Conservation (phyloP, 2,888 invertebrate genomes). For the Chironomus tentans region DNA sequence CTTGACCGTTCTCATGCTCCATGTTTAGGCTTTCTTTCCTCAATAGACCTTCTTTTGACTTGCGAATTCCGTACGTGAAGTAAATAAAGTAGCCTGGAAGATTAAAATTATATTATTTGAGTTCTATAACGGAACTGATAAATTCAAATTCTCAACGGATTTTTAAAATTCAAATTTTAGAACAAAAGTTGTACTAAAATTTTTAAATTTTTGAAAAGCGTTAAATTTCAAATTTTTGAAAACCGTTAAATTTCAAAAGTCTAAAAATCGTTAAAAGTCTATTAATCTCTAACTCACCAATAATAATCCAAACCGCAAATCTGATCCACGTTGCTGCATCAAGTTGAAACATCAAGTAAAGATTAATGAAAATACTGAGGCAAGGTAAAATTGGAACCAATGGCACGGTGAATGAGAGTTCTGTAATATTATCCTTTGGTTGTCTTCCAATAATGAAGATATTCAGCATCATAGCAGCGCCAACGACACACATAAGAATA, state of each 20-base stretch:
- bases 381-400: conserved; percentile 77
- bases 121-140: too few species aligned
- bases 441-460: conserved; percentile 58
- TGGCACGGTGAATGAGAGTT: conserved; percentile 72
- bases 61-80: conserved; percentile 70
- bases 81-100: conserved; percentile 70
- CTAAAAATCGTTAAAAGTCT: background rate
- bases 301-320: conserved; percentile 72
- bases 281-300: conserved; percentile 49
- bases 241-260: conserved; percentile 7
- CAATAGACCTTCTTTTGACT: conserved; percentile 57
- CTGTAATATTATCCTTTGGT: conserved; percentile 48
- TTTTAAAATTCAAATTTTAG: too few species aligned
- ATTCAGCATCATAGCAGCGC: conserved; percentile 46
- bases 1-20: background rate
- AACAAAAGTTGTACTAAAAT: too few species aligned
- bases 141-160: too few species aligned
- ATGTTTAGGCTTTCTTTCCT: background rate
- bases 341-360: conserved; percentile 85
- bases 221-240: too few species aligned
- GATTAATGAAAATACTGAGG: conserved; percentile 74
- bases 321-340: conserved; percentile 80
- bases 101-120: too few species aligned
- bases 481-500: conserved; percentile 44
- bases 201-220: too few species aligned